phyloP scores from a whole-genome alignment of 2,113 vertebrate genomes.

The Dicerorhinus sumatrensis region DNA sequence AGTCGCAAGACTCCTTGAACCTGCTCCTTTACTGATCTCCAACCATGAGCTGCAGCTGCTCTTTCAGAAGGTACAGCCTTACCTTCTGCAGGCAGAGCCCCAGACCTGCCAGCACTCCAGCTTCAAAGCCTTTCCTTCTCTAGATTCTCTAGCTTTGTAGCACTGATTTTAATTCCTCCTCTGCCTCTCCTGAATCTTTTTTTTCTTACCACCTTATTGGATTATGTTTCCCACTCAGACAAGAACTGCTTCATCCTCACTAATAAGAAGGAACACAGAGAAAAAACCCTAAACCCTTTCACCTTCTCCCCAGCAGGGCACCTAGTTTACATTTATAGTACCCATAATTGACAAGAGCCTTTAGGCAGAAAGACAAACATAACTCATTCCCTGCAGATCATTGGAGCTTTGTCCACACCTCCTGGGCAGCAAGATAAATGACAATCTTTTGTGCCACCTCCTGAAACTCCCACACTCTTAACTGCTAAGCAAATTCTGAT shows the following conservation, averaged over 20 bases:
- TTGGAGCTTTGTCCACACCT: background rate
- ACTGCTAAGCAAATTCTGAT: background rate
- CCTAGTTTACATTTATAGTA: background rate
- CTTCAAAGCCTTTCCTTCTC: background rate
- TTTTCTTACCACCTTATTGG: background rate
- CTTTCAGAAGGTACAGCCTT: background rate
- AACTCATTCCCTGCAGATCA: background rate
- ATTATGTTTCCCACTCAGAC: background rate
- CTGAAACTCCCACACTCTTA: background rate
- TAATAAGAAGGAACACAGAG: conserved; percentile 3
- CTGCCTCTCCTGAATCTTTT: background rate
- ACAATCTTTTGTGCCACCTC: background rate
- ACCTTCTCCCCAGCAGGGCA: background rate
- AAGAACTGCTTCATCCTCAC: background rate
- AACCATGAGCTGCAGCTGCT: background rate
- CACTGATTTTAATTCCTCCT: background rate
- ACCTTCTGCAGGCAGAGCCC: background rate
- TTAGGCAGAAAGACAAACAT: conserved; percentile 27
- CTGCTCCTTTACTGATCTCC: background rate
- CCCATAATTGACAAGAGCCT: background rate
- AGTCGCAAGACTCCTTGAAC: background rate
- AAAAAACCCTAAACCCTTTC: background rate
- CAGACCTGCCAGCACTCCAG: background rate
- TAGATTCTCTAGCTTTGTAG: background rate
- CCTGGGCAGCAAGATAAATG: background rate